A percentile compares a stretch with the other conserved stretches of the same genome.
phyloP scores from a whole-genome alignment of 2,888 invertebrate species.

The Agapetus fuscipes region DNA sequence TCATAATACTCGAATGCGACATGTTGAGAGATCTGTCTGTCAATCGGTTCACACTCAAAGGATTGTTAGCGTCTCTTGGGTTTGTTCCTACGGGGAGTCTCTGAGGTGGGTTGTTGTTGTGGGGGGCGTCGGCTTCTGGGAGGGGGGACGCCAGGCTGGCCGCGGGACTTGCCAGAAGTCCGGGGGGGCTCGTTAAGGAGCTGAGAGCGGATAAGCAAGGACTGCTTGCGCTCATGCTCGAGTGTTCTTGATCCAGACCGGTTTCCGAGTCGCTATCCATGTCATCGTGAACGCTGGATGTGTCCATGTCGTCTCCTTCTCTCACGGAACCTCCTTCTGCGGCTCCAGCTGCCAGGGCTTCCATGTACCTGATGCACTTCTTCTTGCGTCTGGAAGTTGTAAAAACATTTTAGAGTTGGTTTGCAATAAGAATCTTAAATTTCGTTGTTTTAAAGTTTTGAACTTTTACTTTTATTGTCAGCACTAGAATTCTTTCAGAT shows the following conservation, averaged over 20 bases:
- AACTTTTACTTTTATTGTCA: no score
- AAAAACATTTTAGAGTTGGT: no score
- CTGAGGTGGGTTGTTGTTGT: slow-evolving; percentile 31
- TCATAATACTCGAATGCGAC: no score
- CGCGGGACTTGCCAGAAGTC: slow-evolving; percentile 65
- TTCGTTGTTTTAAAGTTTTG: no score
- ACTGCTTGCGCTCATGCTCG: slow-evolving; percentile 27
- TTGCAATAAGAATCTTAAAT: no score
- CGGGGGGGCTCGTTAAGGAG: slow-evolving; percentile 38
- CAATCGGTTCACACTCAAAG: slow-evolving; percentile 81
- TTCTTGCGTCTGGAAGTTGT: slow-evolving; percentile 86
- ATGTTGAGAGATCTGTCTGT: slow-evolving; percentile 52
- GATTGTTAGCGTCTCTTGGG: slow-evolving; percentile 87
- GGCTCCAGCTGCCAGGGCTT: slow-evolving; percentile 60
- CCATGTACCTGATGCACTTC: slow-evolving; percentile 94
- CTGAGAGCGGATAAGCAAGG: slow-evolving; percentile 30
- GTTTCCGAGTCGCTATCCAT: slow-evolving; percentile 52
- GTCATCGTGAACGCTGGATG: slow-evolving; percentile 56
- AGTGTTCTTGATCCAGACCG: slow-evolving; percentile 37
- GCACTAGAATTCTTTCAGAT: no score
- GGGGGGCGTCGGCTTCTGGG: slow-evolving; percentile 9
- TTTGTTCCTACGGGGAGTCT: slow-evolving; percentile 84
- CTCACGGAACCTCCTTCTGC: slow-evolving; percentile 64
- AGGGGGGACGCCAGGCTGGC: slow-evolving; percentile 52
- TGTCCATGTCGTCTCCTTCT: slow-evolving; percentile 69